A percentile compares a stretch with the other conserved stretches of the same genome.
phyloP scores from a whole-genome alignment of 2,113 vertebrate species.

The Engraulis encrasicolus region DNA sequence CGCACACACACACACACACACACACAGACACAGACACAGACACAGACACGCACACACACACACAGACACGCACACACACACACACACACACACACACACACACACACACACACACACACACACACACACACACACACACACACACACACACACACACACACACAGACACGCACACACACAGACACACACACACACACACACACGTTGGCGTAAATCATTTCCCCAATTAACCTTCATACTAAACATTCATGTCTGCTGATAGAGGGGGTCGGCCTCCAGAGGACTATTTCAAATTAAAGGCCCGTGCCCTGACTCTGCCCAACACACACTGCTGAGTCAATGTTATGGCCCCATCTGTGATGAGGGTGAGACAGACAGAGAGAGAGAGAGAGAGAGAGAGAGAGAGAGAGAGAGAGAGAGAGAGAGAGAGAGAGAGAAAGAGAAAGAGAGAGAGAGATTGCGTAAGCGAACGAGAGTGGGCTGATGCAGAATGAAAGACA shows the following conservation, averaged over 20 bases:
- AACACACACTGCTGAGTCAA: neutral
- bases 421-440: neutral
- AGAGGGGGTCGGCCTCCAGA: neutral
- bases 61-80: too few relatives aligned
- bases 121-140: neutral
- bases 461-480: too few relatives aligned
- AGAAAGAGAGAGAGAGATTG: too few relatives aligned
- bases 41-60: too few relatives aligned
- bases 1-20: neutral
- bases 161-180: neutral
- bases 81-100: neutral
- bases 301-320: neutral
- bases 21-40: too few relatives aligned
- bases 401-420: neutral
- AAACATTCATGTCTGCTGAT: slow-evolving; percentile 8
- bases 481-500: too few relatives aligned
- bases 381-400: neutral
- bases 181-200: too few relatives aligned
- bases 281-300: neutral
- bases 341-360: neutral
- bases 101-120: neutral
- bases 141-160: neutral
- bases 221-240: slow-evolving; percentile 1
- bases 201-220: neutral
- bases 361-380: neutral